A percentile compares a stretch with the other conserved stretches of the same genome.
phyloP scores from a whole-genome alignment of 2,888 invertebrate genomes.

The Sepioteuthis lessoniana region DNA sequence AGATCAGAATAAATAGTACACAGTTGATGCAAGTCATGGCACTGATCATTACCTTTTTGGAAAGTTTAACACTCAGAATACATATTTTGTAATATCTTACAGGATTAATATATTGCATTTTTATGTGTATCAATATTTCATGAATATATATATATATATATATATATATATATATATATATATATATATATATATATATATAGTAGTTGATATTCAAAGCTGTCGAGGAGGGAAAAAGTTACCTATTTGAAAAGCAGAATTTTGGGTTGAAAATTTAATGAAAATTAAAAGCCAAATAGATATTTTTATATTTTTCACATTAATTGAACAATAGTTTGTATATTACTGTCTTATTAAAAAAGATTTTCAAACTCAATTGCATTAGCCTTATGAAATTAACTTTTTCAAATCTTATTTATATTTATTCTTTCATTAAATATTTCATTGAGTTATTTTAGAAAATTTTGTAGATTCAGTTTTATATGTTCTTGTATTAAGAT shows the following conservation, averaged over 20 bases:
- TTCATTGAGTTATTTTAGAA: no score
- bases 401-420: no score
- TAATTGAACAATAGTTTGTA: background rate
- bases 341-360: background rate
- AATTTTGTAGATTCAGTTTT: no score
- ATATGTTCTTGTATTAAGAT: no score
- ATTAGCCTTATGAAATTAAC: background rate
- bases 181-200: no score
- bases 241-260: background rate
- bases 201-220: no score
- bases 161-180: no score
- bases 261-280: background rate
- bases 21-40: background rate
- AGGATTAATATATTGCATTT: no score
- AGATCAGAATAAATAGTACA: background rate
- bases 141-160: no score
- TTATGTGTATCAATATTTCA: no score
- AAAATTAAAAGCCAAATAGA: background rate
- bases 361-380: background rate
- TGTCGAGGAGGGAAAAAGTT: background rate
- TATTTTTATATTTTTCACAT: background rate
- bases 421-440: no score
- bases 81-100: no score
- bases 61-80: background rate
- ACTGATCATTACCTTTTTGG: background rate